Evolutionary conservation across 2,888 invertebrate species (phyloP), one percentile per base, ranked within the genome.

Genomic region (Dimorphilus gyrociliatus): DNA sequence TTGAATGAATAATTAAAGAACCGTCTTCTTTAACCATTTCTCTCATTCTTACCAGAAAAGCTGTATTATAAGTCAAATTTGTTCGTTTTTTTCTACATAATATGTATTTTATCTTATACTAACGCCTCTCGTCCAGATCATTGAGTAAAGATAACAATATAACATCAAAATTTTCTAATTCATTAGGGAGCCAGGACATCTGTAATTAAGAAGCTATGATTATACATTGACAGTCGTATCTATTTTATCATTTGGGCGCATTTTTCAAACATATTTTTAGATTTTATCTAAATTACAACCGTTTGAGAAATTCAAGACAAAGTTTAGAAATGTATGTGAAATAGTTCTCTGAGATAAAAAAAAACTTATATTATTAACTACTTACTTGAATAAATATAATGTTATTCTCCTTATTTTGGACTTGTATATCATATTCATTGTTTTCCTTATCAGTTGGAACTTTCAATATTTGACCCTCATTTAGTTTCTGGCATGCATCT

Each of bases 161-260:
- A 32, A 54, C 37, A 38, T 54, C 46, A 37, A 48, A 48, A 16
- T 36, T 33, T 8, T 40, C 44, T 3, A 54, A 40, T 37, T 55
- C 55, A 40, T 53, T 54, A n/a, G 55, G 47, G 14, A 55, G 37
- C 55, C 55, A 55, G 4, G 54, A 53, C 33, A 54, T 37, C 53
- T 55, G 40, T 27, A 40, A 40, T 6, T 30, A 10, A 32, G 27
- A 30, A 23, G 14, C 17, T 7, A 16, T 10, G 8, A 8, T 27
- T 7, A 7, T 25, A 12, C 13, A n/a, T n/a, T n/a, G n/a, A n/a
- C n/a, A n/a, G n/a, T n/a, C n/a, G n/a, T n/a, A n/a, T n/a, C n/a
- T n/a, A n/a, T n/a, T n/a, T n/a, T n/a, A n/a, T n/a, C n/a, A n/a
- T n/a, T n/a, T n/a, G n/a, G n/a, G n/a, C n/a, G n/a, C n/a, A n/a